These are phyloP conservation scores for Stomatorhinus walkeri DNA, from an alignment of 2,797 vertebrate genomes.

Conservation along the genomic window DNA sequence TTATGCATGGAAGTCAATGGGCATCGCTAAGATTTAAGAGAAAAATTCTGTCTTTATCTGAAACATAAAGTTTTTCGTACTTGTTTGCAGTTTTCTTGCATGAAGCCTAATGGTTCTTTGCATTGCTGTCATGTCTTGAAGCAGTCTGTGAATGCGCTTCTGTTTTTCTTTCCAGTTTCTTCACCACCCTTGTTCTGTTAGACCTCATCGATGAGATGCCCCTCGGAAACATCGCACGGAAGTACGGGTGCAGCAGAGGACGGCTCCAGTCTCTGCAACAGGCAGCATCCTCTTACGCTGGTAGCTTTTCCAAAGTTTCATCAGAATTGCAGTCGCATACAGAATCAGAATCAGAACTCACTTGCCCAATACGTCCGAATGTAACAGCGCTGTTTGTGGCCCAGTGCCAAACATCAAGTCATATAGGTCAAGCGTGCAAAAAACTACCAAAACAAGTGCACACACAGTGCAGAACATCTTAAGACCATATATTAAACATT, in stretches of 20 bases:
- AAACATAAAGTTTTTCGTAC: not conserved
- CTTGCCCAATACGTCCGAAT: not conserved
- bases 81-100: not conserved
- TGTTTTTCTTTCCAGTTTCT: slow-evolving; percentile 68
- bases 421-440: not conserved
- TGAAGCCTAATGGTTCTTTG: not conserved
- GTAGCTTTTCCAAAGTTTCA: slow-evolving; percentile 42
- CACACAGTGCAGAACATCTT: not conserved
- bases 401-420: not conserved
- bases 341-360: not conserved
- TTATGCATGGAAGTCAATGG: not conserved
- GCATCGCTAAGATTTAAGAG: not conserved
- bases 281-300: slow-evolving; percentile 90
- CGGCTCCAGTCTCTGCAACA: slow-evolving; percentile 96
- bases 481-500: not conserved
- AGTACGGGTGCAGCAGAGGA: slow-evolving; percentile 85
- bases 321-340: not conserved
- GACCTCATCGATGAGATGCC: slow-evolving; percentile 88
- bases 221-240: slow-evolving; percentile 75
- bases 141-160: not conserved
- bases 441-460: not conserved
- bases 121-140: not conserved
- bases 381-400: not conserved
- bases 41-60: not conserved
- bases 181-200: slow-evolving; percentile 86